These are phyloP conservation scores for Staurois parvus DNA, from an alignment of 2,797 vertebrate species.

Conservation along the genomic window DNA sequence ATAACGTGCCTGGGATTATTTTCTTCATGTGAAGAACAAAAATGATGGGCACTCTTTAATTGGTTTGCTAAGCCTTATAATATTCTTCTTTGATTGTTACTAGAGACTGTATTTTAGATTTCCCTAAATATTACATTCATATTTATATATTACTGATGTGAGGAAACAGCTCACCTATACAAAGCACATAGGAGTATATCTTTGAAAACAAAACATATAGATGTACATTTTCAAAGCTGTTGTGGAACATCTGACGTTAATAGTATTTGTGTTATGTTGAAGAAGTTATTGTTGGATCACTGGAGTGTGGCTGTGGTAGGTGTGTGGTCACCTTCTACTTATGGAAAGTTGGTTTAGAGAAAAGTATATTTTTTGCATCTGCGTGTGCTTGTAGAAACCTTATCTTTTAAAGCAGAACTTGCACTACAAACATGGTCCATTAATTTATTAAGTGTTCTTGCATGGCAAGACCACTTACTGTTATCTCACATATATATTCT, in stretches of 20 bases:
- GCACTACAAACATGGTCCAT: no score
- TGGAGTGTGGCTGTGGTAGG: not conserved
- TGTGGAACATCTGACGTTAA: not conserved
- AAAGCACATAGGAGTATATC: no score
- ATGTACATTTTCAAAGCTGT: not conserved
- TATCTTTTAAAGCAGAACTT: no score
- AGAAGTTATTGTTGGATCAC: not conserved
- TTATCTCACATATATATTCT: no score
- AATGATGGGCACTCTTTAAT: slow-evolving; percentile 27
- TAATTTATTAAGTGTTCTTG: no score
- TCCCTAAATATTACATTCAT: not conserved
- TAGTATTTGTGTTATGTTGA: not conserved
- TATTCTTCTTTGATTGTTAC: not conserved
- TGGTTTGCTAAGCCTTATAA: slow-evolving; percentile 7
- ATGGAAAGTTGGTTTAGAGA: no score
- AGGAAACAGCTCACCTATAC: not conserved
- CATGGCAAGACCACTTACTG: no score
- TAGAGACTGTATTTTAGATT: not conserved
- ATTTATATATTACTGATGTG: not conserved
- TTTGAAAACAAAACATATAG: no score
- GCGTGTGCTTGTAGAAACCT: no score
- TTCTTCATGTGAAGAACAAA: slow-evolving; percentile 9
- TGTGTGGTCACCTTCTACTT: no score
- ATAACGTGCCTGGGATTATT: slow-evolving; percentile 32
- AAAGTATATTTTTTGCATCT: no score